Base-by-base conservation (phyloP, 2,797 vertebrate species). In the Syngnathus acus region DNA sequence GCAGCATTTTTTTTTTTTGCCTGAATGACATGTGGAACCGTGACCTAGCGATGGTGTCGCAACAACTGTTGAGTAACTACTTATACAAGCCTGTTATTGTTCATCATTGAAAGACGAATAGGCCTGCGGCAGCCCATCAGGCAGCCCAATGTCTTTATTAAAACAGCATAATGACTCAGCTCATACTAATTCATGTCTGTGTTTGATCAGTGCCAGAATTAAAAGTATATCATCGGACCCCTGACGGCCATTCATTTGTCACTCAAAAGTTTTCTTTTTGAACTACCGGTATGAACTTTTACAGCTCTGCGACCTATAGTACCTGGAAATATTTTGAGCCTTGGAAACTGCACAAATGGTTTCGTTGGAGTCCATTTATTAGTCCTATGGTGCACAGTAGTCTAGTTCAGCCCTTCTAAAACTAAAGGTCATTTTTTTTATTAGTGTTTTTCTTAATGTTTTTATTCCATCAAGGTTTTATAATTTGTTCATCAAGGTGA, bases 1-100 rank as follows among this genome's bases (percentile, higher is more conserved):
- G 60, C 19, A 43, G n/a, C 1, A 32, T 10, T 38, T 39, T 19
- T 38, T 51, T 38, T 39, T 38, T 38, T 2, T 38, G 16, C 62
- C 9, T 64, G 68, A 43, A 42, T 13, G 59, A 23, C 59, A 42
- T 21, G 21, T 23, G 39, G 39, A 61, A 42, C 59, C n/a, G n/a
- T 62, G 60, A 62, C 60, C 60, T 26, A 21, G 40, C n/a, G 13
- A 13, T 14, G n/a, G n/a, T 62, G 40, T 62, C 2, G 60, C 42
- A 62, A 62, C 8, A 26, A 62, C 13, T 62, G 60, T 26, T 45
- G 11, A 62, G 60, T 69, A 70, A 77, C 68, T 67, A 26, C 65
- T 72, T 73, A 77, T 78, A 70, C 82, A 71, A 74, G 78, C 70
- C 48, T 39, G 62, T 74, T 69, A 79, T 82, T 83, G 69, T 82